These are phyloP conservation scores for Phylloscopus collybita DNA, from an alignment of 2,797 vertebrate genomes.

Conservation along the genomic window DNA sequence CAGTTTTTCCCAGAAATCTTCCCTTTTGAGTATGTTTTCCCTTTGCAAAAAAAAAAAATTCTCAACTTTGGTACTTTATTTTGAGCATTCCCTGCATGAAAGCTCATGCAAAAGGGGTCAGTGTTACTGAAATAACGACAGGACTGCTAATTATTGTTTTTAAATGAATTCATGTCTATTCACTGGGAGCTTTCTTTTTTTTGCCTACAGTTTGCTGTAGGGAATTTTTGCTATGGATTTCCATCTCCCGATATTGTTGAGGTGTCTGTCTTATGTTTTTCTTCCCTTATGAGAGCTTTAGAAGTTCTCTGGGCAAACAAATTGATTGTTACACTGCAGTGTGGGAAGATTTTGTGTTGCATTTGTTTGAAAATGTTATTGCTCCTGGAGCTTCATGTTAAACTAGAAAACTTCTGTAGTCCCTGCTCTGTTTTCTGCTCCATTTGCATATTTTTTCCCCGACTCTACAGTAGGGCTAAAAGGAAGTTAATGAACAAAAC, in stretches of 20 bases:
- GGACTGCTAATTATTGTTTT: background rate
- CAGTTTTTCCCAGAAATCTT: background rate
- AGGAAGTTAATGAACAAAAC: conserved; percentile 39
- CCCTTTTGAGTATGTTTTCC: background rate
- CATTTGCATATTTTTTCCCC: background rate
- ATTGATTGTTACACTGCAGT: conserved; percentile 48
- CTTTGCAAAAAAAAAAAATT: background rate
- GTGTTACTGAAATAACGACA: background rate
- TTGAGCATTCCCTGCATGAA: background rate
- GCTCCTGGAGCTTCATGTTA: conserved; percentile 7
- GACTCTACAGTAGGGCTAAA: background rate
- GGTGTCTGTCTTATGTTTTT: background rate
- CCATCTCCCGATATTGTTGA: background rate
- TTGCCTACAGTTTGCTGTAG: background rate
- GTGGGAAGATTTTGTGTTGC: conserved; percentile 36
- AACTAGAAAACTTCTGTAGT: background rate
- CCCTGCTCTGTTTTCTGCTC: conserved; percentile 14
- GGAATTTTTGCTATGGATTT: background rate
- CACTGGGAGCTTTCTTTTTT: background rate
- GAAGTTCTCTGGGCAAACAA: conserved; percentile 50
- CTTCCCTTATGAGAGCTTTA: conserved; percentile 5
- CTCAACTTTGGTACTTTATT: background rate
- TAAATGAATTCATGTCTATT: background rate
- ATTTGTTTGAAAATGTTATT: conserved; percentile 35
- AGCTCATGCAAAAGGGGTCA: background rate